A percentile compares a stretch with the other conserved stretches of the same genome.
phyloP scores from a whole-genome alignment of 2,113 vertebrate species.

The Nibea coibor region DNA sequence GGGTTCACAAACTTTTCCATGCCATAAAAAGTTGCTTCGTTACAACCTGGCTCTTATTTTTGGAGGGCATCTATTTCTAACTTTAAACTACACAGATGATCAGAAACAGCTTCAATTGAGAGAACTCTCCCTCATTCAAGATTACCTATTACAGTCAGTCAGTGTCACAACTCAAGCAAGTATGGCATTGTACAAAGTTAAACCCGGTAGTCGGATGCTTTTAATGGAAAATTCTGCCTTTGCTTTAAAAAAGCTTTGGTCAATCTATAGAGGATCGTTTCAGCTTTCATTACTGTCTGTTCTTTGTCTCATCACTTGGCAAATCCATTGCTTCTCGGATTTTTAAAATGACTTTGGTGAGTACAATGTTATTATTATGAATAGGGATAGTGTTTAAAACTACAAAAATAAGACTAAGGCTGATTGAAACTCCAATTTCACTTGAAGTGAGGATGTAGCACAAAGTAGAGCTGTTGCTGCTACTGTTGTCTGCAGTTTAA shows the following conservation, averaged over 20 bases:
- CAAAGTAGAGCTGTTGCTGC: background rate
- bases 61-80: no score
- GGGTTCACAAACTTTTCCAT: no score
- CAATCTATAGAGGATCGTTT: background rate
- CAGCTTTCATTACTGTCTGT: background rate
- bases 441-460: background rate
- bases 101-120: background rate
- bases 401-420: background rate
- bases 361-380: background rate
- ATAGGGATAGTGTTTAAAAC: background rate
- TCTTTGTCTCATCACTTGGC: background rate
- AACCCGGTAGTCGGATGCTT: background rate
- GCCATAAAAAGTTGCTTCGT: no score
- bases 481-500: background rate
- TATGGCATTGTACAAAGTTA: background rate
- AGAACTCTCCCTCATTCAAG: background rate
- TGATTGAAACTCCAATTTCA: background rate
- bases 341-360: no score
- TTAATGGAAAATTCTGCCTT: background rate
- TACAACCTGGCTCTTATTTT: background rate
- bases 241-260: background rate
- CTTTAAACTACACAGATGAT: no score
- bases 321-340: background rate
- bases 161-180: background rate
- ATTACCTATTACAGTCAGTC: background rate